Percentiles rank a stretch among this genome's conserved stretches.
These are phyloP conservation scores for Ormyrus rosae DNA, from an alignment of 2,888 invertebrate species.

Conservation along the genomic window DNA sequence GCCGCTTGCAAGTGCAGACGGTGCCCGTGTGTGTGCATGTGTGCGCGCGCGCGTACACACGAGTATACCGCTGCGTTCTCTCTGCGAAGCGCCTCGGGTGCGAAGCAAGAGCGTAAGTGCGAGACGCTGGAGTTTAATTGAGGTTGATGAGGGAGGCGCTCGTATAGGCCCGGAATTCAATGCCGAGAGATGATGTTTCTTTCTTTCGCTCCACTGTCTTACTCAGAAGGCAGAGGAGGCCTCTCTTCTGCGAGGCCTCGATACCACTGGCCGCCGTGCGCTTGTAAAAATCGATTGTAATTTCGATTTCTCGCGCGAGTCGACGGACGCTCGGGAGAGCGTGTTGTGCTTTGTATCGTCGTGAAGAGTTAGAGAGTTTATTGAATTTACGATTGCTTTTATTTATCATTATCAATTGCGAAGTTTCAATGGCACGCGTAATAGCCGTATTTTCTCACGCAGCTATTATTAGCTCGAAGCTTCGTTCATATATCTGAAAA, in stretches of 20 bases:
- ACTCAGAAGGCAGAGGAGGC: not conserved
- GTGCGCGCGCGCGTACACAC: not conserved
- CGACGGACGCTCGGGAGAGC: too few species aligned
- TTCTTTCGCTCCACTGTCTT: slow-evolving; percentile 61
- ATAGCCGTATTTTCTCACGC: too few species aligned
- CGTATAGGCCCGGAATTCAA: slow-evolving; percentile 76
- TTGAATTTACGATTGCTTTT: too few species aligned
- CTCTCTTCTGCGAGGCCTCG: slow-evolving; percentile 8
- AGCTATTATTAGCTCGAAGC: too few species aligned
- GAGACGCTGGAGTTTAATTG: slow-evolving; percentile 75
- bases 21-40: too few species aligned
- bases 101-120: slow-evolving; percentile 71
- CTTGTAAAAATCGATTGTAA: not conserved
- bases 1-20: not conserved
- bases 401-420: too few species aligned
- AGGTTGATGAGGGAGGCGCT: slow-evolving; percentile 76
- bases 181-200: slow-evolving; percentile 71
- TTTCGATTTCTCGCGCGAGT: too few species aligned
- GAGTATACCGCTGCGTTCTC: not conserved
- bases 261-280: not conserved
- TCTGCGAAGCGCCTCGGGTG: slow-evolving; percentile 67
- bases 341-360: too few species aligned
- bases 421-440: too few species aligned
- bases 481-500: too few species aligned
- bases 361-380: too few species aligned